These are phyloP conservation scores for Drosophila setosimentum DNA, from an alignment of 2,888 invertebrate genomes.

Conservation along the genomic window DNA sequence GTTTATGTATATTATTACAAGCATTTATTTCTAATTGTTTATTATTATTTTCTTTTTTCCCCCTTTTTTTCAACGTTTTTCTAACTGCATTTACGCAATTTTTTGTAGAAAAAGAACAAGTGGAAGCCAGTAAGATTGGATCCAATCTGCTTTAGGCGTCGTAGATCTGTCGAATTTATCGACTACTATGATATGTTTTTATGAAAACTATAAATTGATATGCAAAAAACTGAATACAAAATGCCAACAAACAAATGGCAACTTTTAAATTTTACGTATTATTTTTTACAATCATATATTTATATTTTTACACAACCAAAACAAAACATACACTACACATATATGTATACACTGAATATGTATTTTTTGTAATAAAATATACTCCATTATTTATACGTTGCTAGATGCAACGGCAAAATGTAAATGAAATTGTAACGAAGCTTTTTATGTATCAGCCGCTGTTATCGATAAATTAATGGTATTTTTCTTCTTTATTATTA, in stretches of 20 bases:
- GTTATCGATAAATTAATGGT: slow-evolving; percentile 15
- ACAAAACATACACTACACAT: slow-evolving; percentile 58
- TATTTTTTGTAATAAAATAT: slow-evolving; percentile 76
- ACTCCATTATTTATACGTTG: slow-evolving; percentile 49
- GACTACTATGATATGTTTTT: slow-evolving; percentile 83
- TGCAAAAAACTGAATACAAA: slow-evolving; percentile 27
- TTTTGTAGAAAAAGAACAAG: slow-evolving; percentile 83
- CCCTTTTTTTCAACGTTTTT: slow-evolving; percentile 47
- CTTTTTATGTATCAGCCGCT: background rate
- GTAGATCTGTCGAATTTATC: slow-evolving; percentile 83
- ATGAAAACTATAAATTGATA: slow-evolving; percentile 39
- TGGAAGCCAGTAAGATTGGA: slow-evolving; percentile 85
- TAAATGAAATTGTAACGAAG: slow-evolving; percentile 11
- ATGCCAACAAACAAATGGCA: slow-evolving; percentile 36
- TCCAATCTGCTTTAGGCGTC: slow-evolving; percentile 84
- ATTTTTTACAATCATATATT: slow-evolving; percentile 66
- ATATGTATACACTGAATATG: slow-evolving; percentile 62
- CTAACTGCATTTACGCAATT: slow-evolving; percentile 66
- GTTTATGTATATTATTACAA: slow-evolving; percentile 45
- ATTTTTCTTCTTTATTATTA: slow-evolving; percentile 4
- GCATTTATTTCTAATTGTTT: slow-evolving; percentile 72
- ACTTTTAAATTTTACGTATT: slow-evolving; percentile 60
- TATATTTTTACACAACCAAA: slow-evolving; percentile 75
- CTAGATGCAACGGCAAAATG: slow-evolving; percentile 29
- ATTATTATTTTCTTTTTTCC: slow-evolving; percentile 70